phyloP scores from a whole-genome alignment of 2,113 vertebrate species.

The Gymnobelideus leadbeateri region DNA sequence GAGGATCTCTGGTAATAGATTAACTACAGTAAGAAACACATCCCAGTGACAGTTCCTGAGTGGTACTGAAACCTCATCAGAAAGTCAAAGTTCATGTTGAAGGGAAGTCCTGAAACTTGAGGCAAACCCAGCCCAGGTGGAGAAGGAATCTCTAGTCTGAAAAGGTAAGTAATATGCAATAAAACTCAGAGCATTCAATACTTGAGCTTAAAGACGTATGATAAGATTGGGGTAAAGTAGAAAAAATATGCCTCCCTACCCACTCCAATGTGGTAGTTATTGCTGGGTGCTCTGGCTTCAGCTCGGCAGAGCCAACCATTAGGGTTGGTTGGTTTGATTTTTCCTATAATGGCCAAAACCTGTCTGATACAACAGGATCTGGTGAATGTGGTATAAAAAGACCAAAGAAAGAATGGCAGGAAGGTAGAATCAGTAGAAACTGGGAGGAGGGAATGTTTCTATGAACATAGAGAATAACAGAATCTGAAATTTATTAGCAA shows the following conservation, averaged over 20 bases:
- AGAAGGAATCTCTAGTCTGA: slow-evolving; percentile 54
- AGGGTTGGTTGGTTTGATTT: not conserved
- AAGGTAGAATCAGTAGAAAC: not conserved
- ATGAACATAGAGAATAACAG: not conserved
- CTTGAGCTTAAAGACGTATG: not conserved
- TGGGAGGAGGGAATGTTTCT: not conserved
- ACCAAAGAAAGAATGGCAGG: not conserved
- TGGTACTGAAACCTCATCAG: slow-evolving; percentile 68
- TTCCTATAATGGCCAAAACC: not conserved
- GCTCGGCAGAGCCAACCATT: not conserved
- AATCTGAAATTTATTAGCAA: not conserved
- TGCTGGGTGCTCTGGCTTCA: not conserved
- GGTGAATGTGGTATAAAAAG: not conserved
- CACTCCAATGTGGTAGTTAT: not conserved
- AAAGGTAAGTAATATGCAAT: slow-evolving; percentile 73
- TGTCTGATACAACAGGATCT: not conserved
- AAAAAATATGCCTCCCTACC: not conserved
- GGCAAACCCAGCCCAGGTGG: slow-evolving; percentile 21
- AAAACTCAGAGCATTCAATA: not conserved
- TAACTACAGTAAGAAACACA: slow-evolving; percentile 80
- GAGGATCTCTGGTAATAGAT: slow-evolving; percentile 83
- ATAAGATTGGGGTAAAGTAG: slow-evolving; percentile 9
- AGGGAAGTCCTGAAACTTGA: slow-evolving; percentile 25
- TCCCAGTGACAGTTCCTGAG: slow-evolving; percentile 62
- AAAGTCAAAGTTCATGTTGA: slow-evolving; percentile 82